Base-by-base conservation (phyloP, 35 echinoderm and acorn worm species). In the Apostichopus californicus region DNA sequence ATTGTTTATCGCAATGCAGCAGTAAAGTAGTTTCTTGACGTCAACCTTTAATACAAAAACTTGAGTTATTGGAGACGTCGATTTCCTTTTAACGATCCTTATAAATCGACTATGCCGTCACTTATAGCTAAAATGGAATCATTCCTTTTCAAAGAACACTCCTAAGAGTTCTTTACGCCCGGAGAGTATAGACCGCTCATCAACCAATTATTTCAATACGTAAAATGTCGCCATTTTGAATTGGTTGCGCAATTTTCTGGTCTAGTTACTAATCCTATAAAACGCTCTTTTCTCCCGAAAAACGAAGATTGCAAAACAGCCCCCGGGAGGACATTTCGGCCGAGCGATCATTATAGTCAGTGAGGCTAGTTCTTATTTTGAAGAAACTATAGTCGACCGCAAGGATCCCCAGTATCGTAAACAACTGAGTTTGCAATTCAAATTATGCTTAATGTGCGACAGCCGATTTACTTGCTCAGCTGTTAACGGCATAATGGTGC, bases 191-290 rank as follows among this genome's bases (percentile, higher is more conserved):
- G 64, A 7, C 17, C n/a, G 15, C 17, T 75, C 17, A 75, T 75
- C 71, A 75, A 75, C 71, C 17, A 75, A 75, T 75, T 75, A 22
- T 75, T 22, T 75, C 71, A 75, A 83, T 54, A 57, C 28, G 3
- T 83, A 85, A 85, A 14, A 54, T 85, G 54, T 55, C 81, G 81
- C 81, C 54, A 85, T 85, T 23, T 85, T 85, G 81, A 59, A 85
- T 60, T 59, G 54, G 58, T 85, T 85, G 81, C 81, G 81, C 81
- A 85, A 85, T 85, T 85, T 85, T 85, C 81, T 85, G 55, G 81
- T 85, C 81, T 85, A 85, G 57, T 85, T 85, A 56, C 81, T 85
- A 23, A 56, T 85, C 57, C 55, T 21, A 85, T 85, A 85, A 85
- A 85, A 85, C 23, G 81, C 17, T 85, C 18, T 85, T 85, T 59